Base-by-base conservation (phyloP, 2,113 vertebrate genomes). In the Aphyosemion australe region DNA sequence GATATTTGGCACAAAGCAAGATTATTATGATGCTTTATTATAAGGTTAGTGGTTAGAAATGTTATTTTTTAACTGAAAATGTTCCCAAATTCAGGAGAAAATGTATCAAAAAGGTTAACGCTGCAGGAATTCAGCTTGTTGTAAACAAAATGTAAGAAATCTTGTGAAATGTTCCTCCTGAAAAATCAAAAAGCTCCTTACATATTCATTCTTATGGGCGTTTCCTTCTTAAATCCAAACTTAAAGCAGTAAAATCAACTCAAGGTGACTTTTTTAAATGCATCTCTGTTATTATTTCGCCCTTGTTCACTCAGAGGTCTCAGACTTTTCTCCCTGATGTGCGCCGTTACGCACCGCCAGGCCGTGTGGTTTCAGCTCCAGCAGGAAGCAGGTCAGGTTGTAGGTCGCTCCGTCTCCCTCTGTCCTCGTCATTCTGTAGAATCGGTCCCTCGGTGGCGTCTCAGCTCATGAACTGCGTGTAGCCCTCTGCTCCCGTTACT, bases 401-500 rank as follows among this genome's bases (percentile, higher is more conserved):
- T 72, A 79, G 74, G 65, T 53, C 65, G 62, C 63, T 16, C 18
- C 54, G 61, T 54, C 32, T 5, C 52, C 60, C 47, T 15, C 10
- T 10, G 34, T 75, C 72, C 51, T 69, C 3, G 19, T 57, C 67
- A 41, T 64, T 58, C 68, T 59, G 48, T 41, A 4, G 18, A 15
- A 51, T 54, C 34, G 9, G 64, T 60, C 48, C 12, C 37, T 64
- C 68, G 13, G 12, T 31, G 46, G 72, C 39, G 65, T 52, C 84
- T 96, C 91, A 96, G 92, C 90, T 96, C 94, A 95, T 93, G 90
- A 98, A 99, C 91, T 98, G 96, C 0, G 97, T 98, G 80, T 99
- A 98, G 19, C 97, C 97, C 90, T 99, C 97, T 0, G 97, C 96
- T 1, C 97, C 97, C 0, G 97, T 98, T 80, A 99, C 96, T 8